Evolutionary conservation across 2,113 vertebrate species (phyloP).

Genomic region (Chamaea fasciata): DNA sequence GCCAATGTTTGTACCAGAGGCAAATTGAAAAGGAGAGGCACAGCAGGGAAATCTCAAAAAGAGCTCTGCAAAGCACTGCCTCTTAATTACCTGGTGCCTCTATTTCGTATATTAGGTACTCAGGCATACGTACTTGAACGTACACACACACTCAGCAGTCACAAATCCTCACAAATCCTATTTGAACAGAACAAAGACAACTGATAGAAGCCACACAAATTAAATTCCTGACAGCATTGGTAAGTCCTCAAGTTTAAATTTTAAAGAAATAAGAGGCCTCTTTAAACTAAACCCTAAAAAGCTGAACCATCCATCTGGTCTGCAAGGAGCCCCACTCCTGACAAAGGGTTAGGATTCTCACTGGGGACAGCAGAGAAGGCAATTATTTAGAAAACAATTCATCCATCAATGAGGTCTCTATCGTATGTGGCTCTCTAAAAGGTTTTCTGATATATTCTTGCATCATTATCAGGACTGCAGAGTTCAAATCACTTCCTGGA

Average conservation of each 20-base stretch:
- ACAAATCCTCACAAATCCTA: background rate
- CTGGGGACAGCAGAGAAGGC: background rate
- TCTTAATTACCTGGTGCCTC: background rate
- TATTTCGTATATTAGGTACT: background rate
- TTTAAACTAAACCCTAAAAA: background rate
- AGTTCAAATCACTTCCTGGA: background rate
- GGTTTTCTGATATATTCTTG: background rate
- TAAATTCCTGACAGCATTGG: background rate
- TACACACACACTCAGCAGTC: background rate
- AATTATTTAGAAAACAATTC: background rate
- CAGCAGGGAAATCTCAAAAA: background rate
- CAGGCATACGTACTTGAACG: background rate
- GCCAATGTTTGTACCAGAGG: background rate
- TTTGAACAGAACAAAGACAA: background rate
- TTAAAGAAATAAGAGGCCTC: background rate
- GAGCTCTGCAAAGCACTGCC: background rate
- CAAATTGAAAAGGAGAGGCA: background rate
- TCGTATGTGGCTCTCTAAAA: background rate
- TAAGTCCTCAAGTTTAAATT: background rate
- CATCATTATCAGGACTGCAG: background rate
- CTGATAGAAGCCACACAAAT: background rate
- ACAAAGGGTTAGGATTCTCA: fast-evolving
- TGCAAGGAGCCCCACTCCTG: background rate
- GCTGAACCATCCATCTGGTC: background rate
- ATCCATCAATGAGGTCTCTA: background rate